Evolutionary conservation across 1,140 invertebrate genomes (phyloP), one percentile per base, ranked within the genome.

Genomic region (Lerema accius): DNA sequence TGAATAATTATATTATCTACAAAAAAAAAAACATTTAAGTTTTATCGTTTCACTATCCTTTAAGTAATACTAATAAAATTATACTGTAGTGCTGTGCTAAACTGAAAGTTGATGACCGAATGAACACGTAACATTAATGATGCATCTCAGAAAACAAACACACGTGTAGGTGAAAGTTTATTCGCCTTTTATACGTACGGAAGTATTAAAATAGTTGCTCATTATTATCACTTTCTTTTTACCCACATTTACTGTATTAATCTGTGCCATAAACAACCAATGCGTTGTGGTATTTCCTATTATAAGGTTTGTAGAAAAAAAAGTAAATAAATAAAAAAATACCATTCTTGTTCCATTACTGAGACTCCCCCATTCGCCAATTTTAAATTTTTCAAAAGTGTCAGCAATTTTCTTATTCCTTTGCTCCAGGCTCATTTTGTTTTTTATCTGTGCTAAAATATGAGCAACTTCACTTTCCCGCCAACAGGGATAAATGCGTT

Each of bases 361-460:
- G 9, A 56, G 17, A 19, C 80, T 80, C 58, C 86, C 86, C 88
- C 86, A 90, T 76, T 88, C 69, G 5, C 73, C 77, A 32, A 86
- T 88, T 72, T 88, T 91, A 66, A 78, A 90, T 69, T 87, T 89
- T 55, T 90, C 88, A 39, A 82, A 90, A 7, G 84, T 87, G n/a
- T 89, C 90, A 6, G 80, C 75, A n/a, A 91, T 78, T 66, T 91
- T 91, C 67, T 84, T 80, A 45, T 91, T 86, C 53, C 90, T 81
- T 69, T 73, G 73, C 58, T 87, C 81, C 17, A 91, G 70, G 78
- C 89, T 91, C 90, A 91, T 91, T 66, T 72, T 86, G 39, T 39
- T 17, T 42, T 65, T 62, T 53, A 35, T 42, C 14, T 65, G 68
- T 69, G 68, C 4, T 32, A 61, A 67, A 61, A 56, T 49, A 55